Evolutionary conservation across 1,140 invertebrate species (phyloP).

Genomic region (Bombus sylvicola): DNA sequence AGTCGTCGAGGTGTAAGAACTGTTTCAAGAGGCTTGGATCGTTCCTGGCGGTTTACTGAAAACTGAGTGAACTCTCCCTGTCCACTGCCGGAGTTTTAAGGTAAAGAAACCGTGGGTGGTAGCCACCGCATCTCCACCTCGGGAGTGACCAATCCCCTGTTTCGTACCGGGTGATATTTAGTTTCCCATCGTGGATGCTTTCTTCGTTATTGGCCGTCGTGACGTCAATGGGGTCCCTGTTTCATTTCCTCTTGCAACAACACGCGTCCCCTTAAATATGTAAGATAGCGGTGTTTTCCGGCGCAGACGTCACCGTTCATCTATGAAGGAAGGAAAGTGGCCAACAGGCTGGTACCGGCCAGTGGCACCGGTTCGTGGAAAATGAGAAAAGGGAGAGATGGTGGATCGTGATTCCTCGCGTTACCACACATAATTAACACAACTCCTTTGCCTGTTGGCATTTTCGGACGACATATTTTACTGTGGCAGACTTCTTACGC

Average conservation of each 20-base stretch:
- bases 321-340: constrained; percentile 8
- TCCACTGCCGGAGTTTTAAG: constrained; percentile 61
- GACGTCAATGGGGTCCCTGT: constrained; percentile 13
- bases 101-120: constrained; percentile 48
- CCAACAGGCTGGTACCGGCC: neutral
- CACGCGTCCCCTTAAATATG: constrained; percentile 40
- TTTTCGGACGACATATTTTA: constrained; percentile 47
- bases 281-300: neutral
- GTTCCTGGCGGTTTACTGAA: constrained; percentile 49
- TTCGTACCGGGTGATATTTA: neutral
- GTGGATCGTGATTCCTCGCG: neutral
- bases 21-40: neutral
- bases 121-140: neutral
- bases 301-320: constrained; percentile 1
- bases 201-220: neutral
- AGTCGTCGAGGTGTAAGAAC: too few relatives aligned
- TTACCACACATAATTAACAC: neutral
- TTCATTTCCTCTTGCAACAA: neutral
- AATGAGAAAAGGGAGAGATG: neutral
- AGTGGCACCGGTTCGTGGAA: constrained; percentile 9
- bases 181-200: neutral
- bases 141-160: neutral
- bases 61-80: constrained; percentile 57
- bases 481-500: neutral
- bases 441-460: constrained; percentile 48